A percentile compares a stretch with the other conserved stretches of the same genome.
Evolutionary conservation across 1,140 invertebrate species (phyloP).

Genomic region (Ladona fulva): DNA sequence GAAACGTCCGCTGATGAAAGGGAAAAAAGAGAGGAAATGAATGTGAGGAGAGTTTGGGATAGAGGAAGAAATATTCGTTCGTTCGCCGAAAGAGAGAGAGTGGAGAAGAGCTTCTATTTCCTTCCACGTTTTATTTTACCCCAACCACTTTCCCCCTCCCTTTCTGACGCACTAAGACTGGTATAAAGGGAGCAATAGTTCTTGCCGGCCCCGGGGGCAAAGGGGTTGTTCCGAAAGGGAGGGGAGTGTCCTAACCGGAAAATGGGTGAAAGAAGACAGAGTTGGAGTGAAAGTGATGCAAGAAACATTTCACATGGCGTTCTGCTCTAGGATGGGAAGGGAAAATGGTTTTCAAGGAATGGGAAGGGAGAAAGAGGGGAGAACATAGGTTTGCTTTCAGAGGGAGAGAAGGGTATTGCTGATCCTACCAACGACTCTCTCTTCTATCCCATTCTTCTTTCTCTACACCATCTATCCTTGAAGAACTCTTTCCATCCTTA

Average conservation of each 20-base stretch:
- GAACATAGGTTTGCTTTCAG: conserved; percentile 2
- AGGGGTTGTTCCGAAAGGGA: neutral
- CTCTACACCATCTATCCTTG: neutral
- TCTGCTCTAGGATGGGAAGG: neutral
- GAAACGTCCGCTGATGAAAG: too few relatives aligned
- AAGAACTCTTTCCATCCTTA: too few relatives aligned
- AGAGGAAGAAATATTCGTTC: too few relatives aligned
- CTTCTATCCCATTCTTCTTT: neutral
- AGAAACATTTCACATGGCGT: neutral
- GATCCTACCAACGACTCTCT: neutral
- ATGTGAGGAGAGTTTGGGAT: too few relatives aligned
- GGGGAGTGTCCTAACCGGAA: neutral
- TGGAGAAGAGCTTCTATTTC: too few relatives aligned
- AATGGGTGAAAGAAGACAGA: neutral
- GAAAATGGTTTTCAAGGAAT: neutral
- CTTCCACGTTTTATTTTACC: neutral
- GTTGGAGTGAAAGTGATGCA: neutral
- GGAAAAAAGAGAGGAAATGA: too few relatives aligned
- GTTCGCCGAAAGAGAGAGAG: too few relatives aligned
- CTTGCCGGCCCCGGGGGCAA: neutral
- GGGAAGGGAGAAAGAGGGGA: neutral
- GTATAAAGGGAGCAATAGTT: neutral
- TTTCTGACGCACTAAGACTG: neutral
- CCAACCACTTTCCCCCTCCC: neutral
- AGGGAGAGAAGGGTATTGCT: neutral